Conservation (phyloP, 2,797 vertebrate species). For the Pristis pectinata region DNA sequence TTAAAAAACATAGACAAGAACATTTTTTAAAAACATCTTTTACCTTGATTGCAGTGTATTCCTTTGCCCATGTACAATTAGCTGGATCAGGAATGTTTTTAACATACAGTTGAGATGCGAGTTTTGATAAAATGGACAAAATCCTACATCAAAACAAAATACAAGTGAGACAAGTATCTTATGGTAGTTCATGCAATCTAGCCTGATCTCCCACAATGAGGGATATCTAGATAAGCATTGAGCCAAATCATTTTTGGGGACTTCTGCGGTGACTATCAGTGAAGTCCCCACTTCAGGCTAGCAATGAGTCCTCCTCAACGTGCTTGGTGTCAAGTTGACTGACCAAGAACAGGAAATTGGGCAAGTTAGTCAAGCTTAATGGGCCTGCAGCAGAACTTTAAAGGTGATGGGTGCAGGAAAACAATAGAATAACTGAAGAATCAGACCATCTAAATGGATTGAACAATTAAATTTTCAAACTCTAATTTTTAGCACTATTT, state of each 20-base stretch:
- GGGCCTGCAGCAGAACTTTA: neutral
- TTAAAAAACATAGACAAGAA: neutral
- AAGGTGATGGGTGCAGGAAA: neutral
- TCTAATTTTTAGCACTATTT: neutral
- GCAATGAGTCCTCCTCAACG: neutral
- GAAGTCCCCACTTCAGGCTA: neutral
- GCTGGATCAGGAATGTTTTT: slow-evolving; percentile 79
- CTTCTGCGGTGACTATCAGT: neutral
- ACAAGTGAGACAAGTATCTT: slow-evolving; percentile 38
- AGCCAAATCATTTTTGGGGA: too few relatives aligned
- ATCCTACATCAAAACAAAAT: slow-evolving; percentile 43
- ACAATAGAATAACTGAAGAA: neutral
- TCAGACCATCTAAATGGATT: too few relatives aligned
- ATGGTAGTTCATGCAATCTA: neutral
- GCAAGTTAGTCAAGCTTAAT: neutral
- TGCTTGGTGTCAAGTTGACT: neutral
- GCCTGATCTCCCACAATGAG: neutral
- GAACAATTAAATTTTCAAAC: too few relatives aligned
- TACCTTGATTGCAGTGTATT: slow-evolving; percentile 62
- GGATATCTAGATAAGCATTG: too few relatives aligned
- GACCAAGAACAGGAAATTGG: neutral
- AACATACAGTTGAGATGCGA: slow-evolving; percentile 53
- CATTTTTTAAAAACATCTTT: neutral
- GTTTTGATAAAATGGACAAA: slow-evolving; percentile 43
- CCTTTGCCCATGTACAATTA: slow-evolving; percentile 81